phyloP scores from a whole-genome alignment of 2,888 invertebrate species.

The Branchellion lobata region DNA sequence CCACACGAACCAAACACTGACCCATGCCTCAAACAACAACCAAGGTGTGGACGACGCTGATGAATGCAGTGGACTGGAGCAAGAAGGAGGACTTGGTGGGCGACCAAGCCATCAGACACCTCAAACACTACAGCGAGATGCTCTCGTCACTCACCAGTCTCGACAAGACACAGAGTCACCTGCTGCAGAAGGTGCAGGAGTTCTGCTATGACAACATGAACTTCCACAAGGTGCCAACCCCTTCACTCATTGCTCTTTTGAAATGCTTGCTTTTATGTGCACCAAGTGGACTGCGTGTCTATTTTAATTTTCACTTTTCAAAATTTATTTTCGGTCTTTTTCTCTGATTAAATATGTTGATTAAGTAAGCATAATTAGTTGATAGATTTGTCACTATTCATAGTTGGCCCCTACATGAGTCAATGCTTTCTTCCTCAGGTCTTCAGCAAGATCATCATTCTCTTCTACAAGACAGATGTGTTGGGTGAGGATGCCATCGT shows the following conservation, averaged over 20 bases:
- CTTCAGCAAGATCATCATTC: slow-evolving; percentile 92
- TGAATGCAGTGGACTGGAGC: slow-evolving; percentile 95
- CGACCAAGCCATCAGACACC: slow-evolving; percentile 79
- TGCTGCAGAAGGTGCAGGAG: slow-evolving; percentile 83
- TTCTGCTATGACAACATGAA: slow-evolving; percentile 98
- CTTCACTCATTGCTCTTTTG: too few relatives aligned
- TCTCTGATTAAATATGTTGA: too few relatives aligned
- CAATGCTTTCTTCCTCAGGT: slow-evolving; percentile 65
- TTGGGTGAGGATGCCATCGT: slow-evolving; percentile 90
- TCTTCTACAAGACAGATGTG: slow-evolving; percentile 93
- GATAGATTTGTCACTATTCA: too few relatives aligned
- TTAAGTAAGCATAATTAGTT: too few relatives aligned
- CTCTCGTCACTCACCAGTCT: slow-evolving; percentile 83
- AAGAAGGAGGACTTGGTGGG: slow-evolving; percentile 95
- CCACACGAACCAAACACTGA: background rate
- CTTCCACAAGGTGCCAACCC: slow-evolving; percentile 86
- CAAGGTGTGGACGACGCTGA: slow-evolving; percentile 88
- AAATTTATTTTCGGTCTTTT: too few relatives aligned
- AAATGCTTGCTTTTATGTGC: too few relatives aligned
- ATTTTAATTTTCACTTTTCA: too few relatives aligned
- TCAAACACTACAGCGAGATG: slow-evolving; percentile 75
- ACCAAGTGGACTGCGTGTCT: too few relatives aligned
- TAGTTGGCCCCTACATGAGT: too few relatives aligned
- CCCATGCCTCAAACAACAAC: background rate
- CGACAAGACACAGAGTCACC: slow-evolving; percentile 81